Evolutionary conservation across 2,888 invertebrate genomes (phyloP).

Genomic region (Spatulosminthurus flaviceps): DNA sequence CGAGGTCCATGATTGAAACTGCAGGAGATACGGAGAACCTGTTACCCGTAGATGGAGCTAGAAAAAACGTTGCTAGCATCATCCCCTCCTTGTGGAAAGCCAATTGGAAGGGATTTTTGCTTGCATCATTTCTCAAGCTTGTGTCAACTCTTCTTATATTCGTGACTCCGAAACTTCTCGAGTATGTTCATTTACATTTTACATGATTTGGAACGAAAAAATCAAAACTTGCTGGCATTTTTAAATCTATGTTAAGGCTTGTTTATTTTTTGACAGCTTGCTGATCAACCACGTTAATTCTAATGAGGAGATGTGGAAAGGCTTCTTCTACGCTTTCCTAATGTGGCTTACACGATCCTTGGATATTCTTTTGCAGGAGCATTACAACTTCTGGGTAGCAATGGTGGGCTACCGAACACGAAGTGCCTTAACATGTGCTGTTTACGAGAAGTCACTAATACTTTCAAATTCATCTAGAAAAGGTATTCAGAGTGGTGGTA

Average conservation of each 20-base stretch:
- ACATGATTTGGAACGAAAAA: too few species aligned
- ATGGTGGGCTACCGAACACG: slow-evolving; percentile 71
- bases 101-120: slow-evolving; percentile 83
- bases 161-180: slow-evolving; percentile 86
- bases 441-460: slow-evolving; percentile 69
- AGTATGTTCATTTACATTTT: slow-evolving; percentile 69
- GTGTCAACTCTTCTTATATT: slow-evolving; percentile 88
- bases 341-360: too few species aligned
- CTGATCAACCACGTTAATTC: slow-evolving; percentile 65
- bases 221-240: too few species aligned
- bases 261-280: slow-evolving; percentile 59
- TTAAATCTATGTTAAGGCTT: too few species aligned
- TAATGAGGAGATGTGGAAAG: slow-evolving; percentile 69
- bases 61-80: slow-evolving; percentile 80
- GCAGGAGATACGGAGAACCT: not conserved
- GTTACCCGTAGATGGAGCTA: not conserved
- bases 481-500: slow-evolving; percentile 50
- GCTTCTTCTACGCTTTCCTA: slow-evolving; percentile 71
- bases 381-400: slow-evolving; percentile 70
- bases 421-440: slow-evolving; percentile 69
- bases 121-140: slow-evolving; percentile 84
- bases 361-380: slow-evolving; percentile 70
- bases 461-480: slow-evolving; percentile 58
- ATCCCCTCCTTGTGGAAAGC: slow-evolving; percentile 83
- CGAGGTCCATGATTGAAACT: too few species aligned